Evolutionary conservation across 1,140 invertebrate genomes (phyloP).

Genomic region (Protaetia brevitarsis): DNA sequence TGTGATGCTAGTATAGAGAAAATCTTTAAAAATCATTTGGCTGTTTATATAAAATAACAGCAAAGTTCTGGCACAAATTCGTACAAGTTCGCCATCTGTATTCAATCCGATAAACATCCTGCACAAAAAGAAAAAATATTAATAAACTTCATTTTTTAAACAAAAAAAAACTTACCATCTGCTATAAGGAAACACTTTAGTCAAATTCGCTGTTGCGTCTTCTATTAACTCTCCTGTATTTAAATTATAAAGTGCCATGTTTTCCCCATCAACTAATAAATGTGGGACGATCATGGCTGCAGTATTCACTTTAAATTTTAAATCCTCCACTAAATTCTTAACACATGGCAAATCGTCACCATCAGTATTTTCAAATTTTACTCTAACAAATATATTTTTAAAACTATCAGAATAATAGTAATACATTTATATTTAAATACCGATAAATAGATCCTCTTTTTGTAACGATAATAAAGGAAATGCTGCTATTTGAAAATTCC

Average conservation of each 20-base stretch:
- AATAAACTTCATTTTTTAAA: too few relatives aligned
- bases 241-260: background rate
- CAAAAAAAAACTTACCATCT: too few relatives aligned
- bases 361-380: too few relatives aligned
- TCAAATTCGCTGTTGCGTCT: constrained; percentile 2
- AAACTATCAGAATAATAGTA: too few relatives aligned
- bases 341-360: too few relatives aligned
- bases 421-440: too few relatives aligned
- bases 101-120: constrained; percentile 26
- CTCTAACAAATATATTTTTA: too few relatives aligned
- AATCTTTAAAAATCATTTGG: constrained; percentile 18
- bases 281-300: background rate
- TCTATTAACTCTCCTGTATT: background rate
- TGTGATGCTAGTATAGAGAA: constrained; percentile 8
- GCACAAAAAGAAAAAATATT: constrained; percentile 12
- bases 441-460: constrained; percentile 8
- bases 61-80: constrained; percentile 23
- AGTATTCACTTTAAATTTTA: background rate
- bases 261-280: background rate
- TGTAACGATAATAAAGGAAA: background rate
- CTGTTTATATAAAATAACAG: background rate
- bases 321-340: background rate
- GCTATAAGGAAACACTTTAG: constrained; percentile 22
- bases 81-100: constrained; percentile 21
- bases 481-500: background rate